Percentiles rank a stretch among this genome's conserved stretches.
These are phyloP conservation scores for Melikaiella ostensackeni DNA, from an alignment of 2,888 invertebrate species.

Conservation along the genomic window DNA sequence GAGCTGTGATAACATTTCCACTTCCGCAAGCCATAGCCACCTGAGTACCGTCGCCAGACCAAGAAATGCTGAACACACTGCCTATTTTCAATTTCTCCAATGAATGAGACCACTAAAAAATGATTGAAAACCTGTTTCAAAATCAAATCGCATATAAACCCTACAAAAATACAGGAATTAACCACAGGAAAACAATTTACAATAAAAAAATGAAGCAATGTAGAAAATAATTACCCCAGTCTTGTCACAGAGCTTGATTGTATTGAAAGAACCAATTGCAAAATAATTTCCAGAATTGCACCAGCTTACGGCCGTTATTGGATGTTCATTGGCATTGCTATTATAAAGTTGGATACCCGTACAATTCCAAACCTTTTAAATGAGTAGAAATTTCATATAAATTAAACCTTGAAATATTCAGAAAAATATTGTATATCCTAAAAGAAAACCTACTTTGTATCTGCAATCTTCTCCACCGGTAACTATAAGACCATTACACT, in stretches of 20 bases:
- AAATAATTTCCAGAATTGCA: slow-evolving; percentile 94
- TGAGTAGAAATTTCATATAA: neutral
- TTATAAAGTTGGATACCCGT: slow-evolving; percentile 93
- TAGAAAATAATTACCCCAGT: slow-evolving; percentile 85
- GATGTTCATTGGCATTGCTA: slow-evolving; percentile 91
- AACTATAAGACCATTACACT: slow-evolving; percentile 92
- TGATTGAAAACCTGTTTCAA: slow-evolving; percentile 9
- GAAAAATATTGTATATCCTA: neutral
- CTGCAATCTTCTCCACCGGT: slow-evolving; percentile 98
- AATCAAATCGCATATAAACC: slow-evolving; percentile 4
- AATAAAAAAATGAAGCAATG: neutral
- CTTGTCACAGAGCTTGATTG: slow-evolving; percentile 93
- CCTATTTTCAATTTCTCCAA: slow-evolving; percentile 93
- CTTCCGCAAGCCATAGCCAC: slow-evolving; percentile 96
- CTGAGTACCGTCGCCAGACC: slow-evolving; percentile 98
- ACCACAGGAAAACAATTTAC: neutral
- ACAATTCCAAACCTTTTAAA: slow-evolving; percentile 90
- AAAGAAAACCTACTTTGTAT: slow-evolving; percentile 82
- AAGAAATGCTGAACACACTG: slow-evolving; percentile 91
- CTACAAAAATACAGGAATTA: neutral
- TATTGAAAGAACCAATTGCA: slow-evolving; percentile 95
- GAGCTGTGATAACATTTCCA: slow-evolving; percentile 93
- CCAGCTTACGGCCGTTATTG: slow-evolving; percentile 95
- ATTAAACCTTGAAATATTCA: neutral
- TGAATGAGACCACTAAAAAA: slow-evolving; percentile 92